phyloP scores from a whole-genome alignment of 2,113 vertebrate genomes.

The Lasiurus cinereus region DNA sequence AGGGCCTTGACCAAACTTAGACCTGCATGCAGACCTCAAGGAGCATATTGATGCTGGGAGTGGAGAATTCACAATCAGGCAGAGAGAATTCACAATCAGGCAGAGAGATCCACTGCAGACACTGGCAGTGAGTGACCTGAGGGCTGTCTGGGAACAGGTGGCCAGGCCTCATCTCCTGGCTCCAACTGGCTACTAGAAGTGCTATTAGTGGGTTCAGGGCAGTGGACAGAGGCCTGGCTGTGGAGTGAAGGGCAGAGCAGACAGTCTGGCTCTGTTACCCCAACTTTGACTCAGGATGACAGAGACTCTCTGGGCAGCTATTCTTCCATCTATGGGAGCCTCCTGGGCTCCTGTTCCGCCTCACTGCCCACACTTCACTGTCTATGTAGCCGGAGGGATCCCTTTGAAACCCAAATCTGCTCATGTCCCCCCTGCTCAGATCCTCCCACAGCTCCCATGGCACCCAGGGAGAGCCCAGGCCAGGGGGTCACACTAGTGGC shows the following conservation, averaged over 20 bases:
- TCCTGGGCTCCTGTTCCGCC: background rate
- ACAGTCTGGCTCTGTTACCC: background rate
- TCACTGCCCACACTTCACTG: rapidly evolving
- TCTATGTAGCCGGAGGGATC: rapidly evolving
- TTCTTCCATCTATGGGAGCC: too few relatives aligned
- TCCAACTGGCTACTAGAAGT: background rate
- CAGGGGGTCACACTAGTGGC: rapidly evolving
- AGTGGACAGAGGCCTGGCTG: background rate
- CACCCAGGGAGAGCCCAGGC: background rate
- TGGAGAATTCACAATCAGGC: background rate
- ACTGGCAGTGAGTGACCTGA: background rate
- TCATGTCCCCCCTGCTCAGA: background rate
- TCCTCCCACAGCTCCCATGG: rapidly evolving
- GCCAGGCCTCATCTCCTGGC: background rate
- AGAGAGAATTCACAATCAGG: too few relatives aligned
- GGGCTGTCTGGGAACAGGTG: background rate
- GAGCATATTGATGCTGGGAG: too few relatives aligned
- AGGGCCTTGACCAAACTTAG: rapidly evolving
- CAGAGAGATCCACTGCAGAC: too few relatives aligned
- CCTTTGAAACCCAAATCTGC: background rate
- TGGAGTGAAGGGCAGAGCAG: background rate
- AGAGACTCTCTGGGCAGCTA: background rate
- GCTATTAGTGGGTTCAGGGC: rapidly evolving
- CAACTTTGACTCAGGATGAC: rapidly evolving
- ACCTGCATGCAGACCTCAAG: background rate